These are phyloP conservation scores for Diachasmimorpha longicaudata DNA, from an alignment of 1,140 invertebrate species.

Conservation along the genomic window DNA sequence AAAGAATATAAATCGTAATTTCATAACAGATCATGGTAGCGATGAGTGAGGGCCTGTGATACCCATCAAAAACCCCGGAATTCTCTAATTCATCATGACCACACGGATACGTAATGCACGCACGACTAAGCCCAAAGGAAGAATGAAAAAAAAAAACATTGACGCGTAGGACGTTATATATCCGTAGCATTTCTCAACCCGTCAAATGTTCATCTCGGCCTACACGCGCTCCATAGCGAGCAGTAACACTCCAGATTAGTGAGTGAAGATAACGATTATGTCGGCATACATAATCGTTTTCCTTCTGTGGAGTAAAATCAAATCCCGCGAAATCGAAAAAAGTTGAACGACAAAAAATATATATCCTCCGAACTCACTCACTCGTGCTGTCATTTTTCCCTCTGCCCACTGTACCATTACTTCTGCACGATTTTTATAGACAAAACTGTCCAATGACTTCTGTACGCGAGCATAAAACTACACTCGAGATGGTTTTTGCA, in stretches of 20 bases:
- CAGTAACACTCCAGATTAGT: constrained; percentile 35
- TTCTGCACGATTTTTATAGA: neutral
- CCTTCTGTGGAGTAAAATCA: neutral
- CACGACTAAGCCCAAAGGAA: neutral
- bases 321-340: neutral
- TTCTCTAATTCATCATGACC: neutral
- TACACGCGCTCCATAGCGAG: constrained; percentile 26
- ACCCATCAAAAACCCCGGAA: neutral
- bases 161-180: constrained; percentile 32
- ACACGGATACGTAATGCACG: neutral
- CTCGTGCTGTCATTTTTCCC: neutral
- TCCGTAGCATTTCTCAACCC: constrained; percentile 34
- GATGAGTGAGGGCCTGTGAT: neutral
- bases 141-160: neutral
- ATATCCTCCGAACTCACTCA: neutral
- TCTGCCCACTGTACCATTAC: neutral
- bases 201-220: constrained; percentile 29
- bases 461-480: neutral
- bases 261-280: constrained; percentile 28
- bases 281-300: neutral
- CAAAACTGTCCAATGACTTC: neutral
- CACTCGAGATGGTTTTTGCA: constrained; percentile 36
- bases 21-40: neutral
- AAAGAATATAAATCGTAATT: neutral
- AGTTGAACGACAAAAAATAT: neutral